These are phyloP conservation scores for Pasiphila rectangulata DNA, from an alignment of 2,888 invertebrate species.

Conservation along the genomic window DNA sequence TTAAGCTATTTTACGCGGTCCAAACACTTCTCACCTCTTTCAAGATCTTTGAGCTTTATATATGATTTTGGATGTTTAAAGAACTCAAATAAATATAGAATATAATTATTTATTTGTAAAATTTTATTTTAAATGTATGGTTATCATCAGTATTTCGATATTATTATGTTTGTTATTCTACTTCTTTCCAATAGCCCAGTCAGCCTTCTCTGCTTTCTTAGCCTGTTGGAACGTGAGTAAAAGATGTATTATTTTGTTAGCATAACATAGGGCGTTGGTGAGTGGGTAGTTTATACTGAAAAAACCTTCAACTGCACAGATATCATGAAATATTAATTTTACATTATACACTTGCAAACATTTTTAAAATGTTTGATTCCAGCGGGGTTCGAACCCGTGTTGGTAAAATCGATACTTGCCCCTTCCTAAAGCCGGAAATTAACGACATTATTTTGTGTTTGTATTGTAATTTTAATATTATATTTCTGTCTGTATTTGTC, in stretches of 20 bases:
- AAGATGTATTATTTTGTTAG: constrained; percentile 29
- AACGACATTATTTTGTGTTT: too few relatives aligned
- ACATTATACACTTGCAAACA: too few relatives aligned
- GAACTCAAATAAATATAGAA: constrained; percentile 48
- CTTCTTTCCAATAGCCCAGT: constrained; percentile 85
- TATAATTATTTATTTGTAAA: constrained; percentile 56
- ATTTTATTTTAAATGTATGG: constrained; percentile 56
- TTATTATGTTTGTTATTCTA: constrained; percentile 53
- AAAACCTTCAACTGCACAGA: too few relatives aligned
- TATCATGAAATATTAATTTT: too few relatives aligned
- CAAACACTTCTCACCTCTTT: constrained; percentile 67
- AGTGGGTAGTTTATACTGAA: too few relatives aligned
- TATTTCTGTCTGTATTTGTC: too few relatives aligned
- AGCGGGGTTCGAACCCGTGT: too few relatives aligned
- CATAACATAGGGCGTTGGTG: constrained; percentile 12
- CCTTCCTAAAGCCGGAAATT: too few relatives aligned
- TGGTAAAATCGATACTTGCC: too few relatives aligned
- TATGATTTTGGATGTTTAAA: constrained; percentile 43
- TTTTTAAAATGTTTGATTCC: background rate
- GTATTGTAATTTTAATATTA: too few relatives aligned
- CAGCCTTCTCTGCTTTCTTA: constrained; percentile 88
- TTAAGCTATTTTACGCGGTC: constrained; percentile 53
- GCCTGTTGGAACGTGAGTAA: constrained; percentile 82
- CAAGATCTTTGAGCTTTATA: too few relatives aligned
- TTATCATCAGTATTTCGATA: constrained; percentile 51